phyloP scores from a whole-genome alignment of 2,888 invertebrate species.

The Gari tellinella region DNA sequence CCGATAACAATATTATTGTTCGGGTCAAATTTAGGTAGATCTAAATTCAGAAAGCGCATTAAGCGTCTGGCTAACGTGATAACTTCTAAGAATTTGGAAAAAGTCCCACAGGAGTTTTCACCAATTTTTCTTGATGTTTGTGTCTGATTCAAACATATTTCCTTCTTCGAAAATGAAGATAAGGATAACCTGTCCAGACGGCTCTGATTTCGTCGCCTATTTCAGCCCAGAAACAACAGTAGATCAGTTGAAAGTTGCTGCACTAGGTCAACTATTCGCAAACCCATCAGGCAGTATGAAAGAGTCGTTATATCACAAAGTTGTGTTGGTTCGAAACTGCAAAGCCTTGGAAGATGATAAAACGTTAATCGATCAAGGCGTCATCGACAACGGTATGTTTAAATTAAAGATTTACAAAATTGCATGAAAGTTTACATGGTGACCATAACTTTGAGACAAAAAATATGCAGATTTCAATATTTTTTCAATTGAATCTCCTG shows the following conservation, averaged over 20 bases:
- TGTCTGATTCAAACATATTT: constrained; percentile 82
- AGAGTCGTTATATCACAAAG: constrained; percentile 83
- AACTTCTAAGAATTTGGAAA: no score
- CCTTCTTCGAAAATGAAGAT: constrained; percentile 81
- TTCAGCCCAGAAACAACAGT: constrained; percentile 82
- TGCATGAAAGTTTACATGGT: no score
- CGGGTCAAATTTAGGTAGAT: no score
- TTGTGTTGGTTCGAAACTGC: constrained; percentile 82
- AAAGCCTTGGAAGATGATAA: constrained; percentile 82
- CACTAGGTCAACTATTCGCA: constrained; percentile 75
- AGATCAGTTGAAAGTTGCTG: constrained; percentile 84
- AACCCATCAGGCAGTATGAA: constrained; percentile 82
- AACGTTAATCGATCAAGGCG: constrained; percentile 81
- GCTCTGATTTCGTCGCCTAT: constrained; percentile 79
- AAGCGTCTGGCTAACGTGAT: no score
- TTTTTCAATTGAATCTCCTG: no score
- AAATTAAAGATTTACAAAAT: constrained; percentile 12
- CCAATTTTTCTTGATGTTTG: constrained; percentile 79
- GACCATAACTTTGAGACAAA: no score
- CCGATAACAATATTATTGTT: no score
- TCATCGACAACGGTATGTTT: constrained; percentile 84
- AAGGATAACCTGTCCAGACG: constrained; percentile 82
- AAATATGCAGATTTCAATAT: no score
- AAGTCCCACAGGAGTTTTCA: neutral
- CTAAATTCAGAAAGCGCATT: no score